A percentile compares a stretch with the other conserved stretches of the same genome.
These are phyloP conservation scores for Nomada fucata DNA, from an alignment of 2,888 invertebrate genomes.

Conservation along the genomic window DNA sequence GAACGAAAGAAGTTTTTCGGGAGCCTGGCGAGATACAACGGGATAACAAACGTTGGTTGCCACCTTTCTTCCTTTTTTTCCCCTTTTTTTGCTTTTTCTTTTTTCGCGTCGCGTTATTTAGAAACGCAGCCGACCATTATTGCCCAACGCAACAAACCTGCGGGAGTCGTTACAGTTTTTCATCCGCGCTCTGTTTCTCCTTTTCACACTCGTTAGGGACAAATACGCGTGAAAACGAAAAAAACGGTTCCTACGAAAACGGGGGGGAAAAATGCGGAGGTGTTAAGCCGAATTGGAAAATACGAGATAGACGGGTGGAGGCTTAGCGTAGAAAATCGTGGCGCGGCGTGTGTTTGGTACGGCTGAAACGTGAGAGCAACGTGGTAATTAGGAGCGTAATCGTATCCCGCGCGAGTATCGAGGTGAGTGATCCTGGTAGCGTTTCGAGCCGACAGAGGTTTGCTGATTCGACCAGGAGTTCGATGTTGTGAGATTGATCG, in stretches of 20 bases:
- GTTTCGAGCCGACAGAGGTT: conserved; percentile 15
- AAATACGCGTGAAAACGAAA: neutral
- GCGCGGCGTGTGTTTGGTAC: conserved; percentile 4
- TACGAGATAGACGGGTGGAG: neutral
- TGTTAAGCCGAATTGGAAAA: conserved; percentile 10
- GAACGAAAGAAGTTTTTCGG: conserved; percentile 10
- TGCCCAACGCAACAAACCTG: neutral
- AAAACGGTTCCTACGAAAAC: neutral
- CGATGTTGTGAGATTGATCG: conserved; percentile 14
- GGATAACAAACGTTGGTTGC: conserved; percentile 11
- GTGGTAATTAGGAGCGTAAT: conserved; percentile 40
- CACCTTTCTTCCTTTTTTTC: neutral
- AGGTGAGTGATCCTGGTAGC: conserved; percentile 16
- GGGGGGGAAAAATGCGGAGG: neutral
- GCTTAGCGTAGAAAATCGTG: conserved; percentile 5
- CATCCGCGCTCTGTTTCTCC: neutral
- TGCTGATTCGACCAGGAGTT: conserved; percentile 14
- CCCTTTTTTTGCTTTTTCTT: neutral
- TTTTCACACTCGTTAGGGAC: neutral
- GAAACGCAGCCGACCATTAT: neutral
- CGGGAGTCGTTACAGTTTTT: neutral
- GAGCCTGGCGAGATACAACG: neutral
- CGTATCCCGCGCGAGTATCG: conserved; percentile 10
- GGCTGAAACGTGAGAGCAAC: conserved; percentile 20
- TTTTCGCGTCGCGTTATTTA: neutral